A percentile compares a stretch with the other conserved stretches of the same genome.
phyloP scores from a whole-genome alignment of 2,888 invertebrate species.

The Cerastis rubricosa region DNA sequence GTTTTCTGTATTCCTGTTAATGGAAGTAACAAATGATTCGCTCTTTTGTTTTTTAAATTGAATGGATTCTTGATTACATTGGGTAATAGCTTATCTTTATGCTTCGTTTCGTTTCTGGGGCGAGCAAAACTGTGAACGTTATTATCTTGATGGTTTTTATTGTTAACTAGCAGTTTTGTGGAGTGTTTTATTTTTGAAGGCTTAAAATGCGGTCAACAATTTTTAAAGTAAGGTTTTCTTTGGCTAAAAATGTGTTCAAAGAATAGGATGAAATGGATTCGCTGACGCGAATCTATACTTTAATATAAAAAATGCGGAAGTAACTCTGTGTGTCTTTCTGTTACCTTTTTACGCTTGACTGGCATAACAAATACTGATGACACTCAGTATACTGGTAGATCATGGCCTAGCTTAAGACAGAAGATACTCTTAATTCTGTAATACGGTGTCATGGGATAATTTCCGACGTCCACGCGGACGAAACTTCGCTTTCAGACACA shows the following conservation, averaged over 20 bases:
- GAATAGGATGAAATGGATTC: background rate
- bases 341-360: background rate
- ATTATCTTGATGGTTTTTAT: conserved; percentile 48
- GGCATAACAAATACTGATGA: background rate
- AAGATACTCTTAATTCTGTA: background rate
- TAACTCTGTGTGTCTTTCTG: background rate
- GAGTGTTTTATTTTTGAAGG: conserved; percentile 10
- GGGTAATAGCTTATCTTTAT: conserved; percentile 63
- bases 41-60: conserved; percentile 64
- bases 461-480: background rate
- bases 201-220: background rate
- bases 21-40: conserved; percentile 64
- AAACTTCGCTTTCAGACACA: background rate
- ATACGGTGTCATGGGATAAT: background rate
- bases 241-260: background rate
- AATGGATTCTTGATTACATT: conserved; percentile 66
- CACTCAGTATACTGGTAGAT: background rate
- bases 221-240: background rate
- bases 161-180: conserved; percentile 37
- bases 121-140: conserved; percentile 49
- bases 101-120: conserved; percentile 52
- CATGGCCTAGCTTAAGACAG: background rate
- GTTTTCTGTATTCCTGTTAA: conserved; percentile 58
- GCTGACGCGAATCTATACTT: background rate
- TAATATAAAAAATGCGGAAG: background rate